Evolutionary conservation across 64 coral and sea anemone genomes (phyloP), one percentile per base, ranked within the genome.

Genomic region (Catalaphyllia jardinei): DNA sequence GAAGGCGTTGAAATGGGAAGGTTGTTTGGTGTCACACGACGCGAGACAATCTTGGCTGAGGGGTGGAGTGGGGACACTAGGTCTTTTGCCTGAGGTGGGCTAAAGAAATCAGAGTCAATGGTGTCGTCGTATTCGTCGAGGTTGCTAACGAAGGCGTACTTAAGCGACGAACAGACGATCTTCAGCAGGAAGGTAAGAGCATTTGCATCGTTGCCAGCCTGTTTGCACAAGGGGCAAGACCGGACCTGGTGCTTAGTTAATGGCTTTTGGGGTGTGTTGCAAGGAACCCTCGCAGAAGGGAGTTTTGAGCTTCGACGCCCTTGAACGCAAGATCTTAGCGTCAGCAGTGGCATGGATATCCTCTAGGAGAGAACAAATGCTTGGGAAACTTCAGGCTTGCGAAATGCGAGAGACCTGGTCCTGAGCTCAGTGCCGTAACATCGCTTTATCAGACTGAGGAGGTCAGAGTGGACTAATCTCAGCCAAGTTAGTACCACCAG

Each of bases 1-100:
- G 76, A 49, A 78, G 28, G 57, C 87, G 38, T 59, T 31, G 59
- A 78, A 59, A 65, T 89, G 85, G 50, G 87, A 57, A 5, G 87
- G 69, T 38, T 79, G 19, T 49, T 54, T 13, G 54, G 7, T 57
- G 54, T 57, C 10, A 57, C 54, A 57, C 63, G 12, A 75, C 60
- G 13, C 35, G 57, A 57, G 33, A 77, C 30, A 19, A 79, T 18
- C 31, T 64, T 61, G 75, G 52, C 22, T 24, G 20, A 50, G 59
- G 46, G 35, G 9, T 30, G 7, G 71, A 9, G 52, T 14, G 69
- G 71, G 19, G 31, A 28, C 29, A 16, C 71, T 10, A 51, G 6
- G 75, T 24, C 72, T 30, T 67, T 39, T 17, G 28, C 30, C 22
- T 38, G 1, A 15, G 35, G 63, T 31, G 63, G 29, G 25, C 42